Evolutionary conservation across 23 tunicate species (phyloP), one percentile per base, ranked within the genome.

Genomic region (Halocynthia aurantium): DNA sequence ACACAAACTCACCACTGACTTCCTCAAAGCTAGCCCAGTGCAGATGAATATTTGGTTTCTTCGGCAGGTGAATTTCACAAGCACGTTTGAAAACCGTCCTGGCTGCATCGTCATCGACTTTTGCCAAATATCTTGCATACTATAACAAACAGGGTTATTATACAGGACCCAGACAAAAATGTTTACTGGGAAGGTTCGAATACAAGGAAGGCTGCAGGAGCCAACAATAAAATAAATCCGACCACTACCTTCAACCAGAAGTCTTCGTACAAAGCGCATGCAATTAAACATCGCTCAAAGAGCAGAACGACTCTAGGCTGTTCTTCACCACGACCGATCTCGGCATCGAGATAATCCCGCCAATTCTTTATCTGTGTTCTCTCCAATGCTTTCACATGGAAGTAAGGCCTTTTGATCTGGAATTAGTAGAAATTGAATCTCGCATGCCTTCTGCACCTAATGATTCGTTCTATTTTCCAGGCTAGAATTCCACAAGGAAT

Each of bases 21-120:
- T 91, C 97, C 67, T 91, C 97, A 91, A 86, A 88, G 6, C 90
- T 84, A 6, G 97, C 85, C 97, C 97, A 91, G 60, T 91, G 97
- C 65, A 85, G 68, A 81, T 91, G 97, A 56, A 91, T 91, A 57
- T 85, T 85, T 61, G 97, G 90, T 65, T 85, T 91, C 51, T 91
- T 91, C 8, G 97, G 90, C n/a, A 91, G 67, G 72, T 91, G 97
- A 40, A 82, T 85, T n/a, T 77, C 52, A 61, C 97, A 91, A 20
- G 90, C 97, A 15, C 97, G 80, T 53, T 81, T 70, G 67, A 81
- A 91, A 31, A 91, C 78, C 10, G 64, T 82, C 15, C 87, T 55
- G 6, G 90, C 89, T 17, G 51, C 62, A 0, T 66, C 75, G 7
- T 66, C 61, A 72, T 91, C 87, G 49, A 40, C 8, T 57, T 85